Percentiles rank a stretch among this genome's conserved stretches.
phyloP scores from a whole-genome alignment of 1,140 invertebrate genomes.

The Trichoplusia ni region DNA sequence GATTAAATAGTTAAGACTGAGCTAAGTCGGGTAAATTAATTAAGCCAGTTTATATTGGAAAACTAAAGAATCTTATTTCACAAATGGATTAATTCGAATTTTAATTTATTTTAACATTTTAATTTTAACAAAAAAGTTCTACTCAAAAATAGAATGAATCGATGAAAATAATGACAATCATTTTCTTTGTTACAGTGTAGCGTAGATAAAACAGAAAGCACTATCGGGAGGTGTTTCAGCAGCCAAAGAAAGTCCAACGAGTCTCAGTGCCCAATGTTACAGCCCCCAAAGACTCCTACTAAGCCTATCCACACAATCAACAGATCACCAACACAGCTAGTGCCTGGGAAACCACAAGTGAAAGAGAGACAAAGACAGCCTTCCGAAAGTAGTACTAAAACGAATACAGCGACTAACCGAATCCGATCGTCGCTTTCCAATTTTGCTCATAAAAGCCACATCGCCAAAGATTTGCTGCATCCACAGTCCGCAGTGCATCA shows the following conservation, averaged over 20 bases:
- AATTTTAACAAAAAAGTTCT: not conserved
- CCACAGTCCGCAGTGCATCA: slow-evolving; percentile 82
- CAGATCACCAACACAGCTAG: slow-evolving; percentile 60
- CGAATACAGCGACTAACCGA: slow-evolving; percentile 70
- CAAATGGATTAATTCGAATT: too few species aligned
- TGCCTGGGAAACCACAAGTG: slow-evolving; percentile 54
- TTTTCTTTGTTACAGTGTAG: slow-evolving; percentile 85
- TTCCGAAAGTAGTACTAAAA: slow-evolving; percentile 67
- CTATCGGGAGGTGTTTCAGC: slow-evolving; percentile 84
- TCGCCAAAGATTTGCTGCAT: slow-evolving; percentile 74
- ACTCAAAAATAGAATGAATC: not conserved
- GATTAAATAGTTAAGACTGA: too few species aligned
- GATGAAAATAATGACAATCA: not conserved
- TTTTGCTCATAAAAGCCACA: slow-evolving; percentile 78
- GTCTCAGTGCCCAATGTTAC: slow-evolving; percentile 88
- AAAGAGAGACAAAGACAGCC: slow-evolving; percentile 64
- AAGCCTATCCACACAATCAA: slow-evolving; percentile 76
- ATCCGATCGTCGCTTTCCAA: slow-evolving; percentile 75
- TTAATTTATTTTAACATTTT: too few species aligned
- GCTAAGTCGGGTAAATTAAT: too few species aligned
- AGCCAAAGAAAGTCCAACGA: slow-evolving; percentile 86
- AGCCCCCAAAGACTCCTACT: slow-evolving; percentile 73
- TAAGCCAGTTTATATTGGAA: too few species aligned
- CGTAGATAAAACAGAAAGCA: slow-evolving; percentile 80
- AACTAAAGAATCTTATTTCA: too few species aligned